Evolutionary conservation across 2,113 vertebrate species (phyloP).

Genomic region (Eonycteris spelaea): DNA sequence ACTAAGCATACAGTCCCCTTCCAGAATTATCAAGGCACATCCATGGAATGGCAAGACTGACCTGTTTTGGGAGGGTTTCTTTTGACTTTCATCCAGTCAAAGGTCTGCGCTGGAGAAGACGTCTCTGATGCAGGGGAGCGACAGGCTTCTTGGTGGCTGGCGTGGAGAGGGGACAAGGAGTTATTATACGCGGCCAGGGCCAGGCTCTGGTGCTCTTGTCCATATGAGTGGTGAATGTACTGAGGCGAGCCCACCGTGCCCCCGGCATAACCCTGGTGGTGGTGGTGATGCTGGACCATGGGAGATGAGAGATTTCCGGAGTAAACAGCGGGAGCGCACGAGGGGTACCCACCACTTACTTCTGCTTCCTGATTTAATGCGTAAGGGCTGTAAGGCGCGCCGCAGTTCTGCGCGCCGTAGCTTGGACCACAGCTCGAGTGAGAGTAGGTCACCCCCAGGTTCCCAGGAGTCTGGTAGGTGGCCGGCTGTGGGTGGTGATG

Average conservation of each 20-base stretch:
- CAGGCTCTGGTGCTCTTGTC: slow-evolving; percentile 90
- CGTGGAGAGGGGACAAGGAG: slow-evolving; percentile 91
- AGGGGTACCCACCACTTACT: slow-evolving; percentile 87
- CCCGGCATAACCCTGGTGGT: slow-evolving; percentile 91
- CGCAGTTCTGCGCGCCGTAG: slow-evolving; percentile 92
- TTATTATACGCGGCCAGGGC: slow-evolving; percentile 87
- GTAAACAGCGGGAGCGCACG: slow-evolving; percentile 92
- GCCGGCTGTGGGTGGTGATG: slow-evolving; percentile 84
- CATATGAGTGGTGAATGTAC: slow-evolving; percentile 89
- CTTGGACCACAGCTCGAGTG: slow-evolving; percentile 89
- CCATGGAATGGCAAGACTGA: slow-evolving; percentile 76
- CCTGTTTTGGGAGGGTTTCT: slow-evolving; percentile 99
- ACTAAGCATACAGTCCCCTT: neutral
- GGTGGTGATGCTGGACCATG: slow-evolving; percentile 88
- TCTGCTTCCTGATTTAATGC: slow-evolving; percentile 94
- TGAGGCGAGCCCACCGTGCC: slow-evolving; percentile 89
- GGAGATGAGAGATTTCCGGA: slow-evolving; percentile 92
- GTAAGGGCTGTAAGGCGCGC: slow-evolving; percentile 89
- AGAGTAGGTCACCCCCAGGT: slow-evolving; percentile 90
- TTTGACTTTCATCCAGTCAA: slow-evolving; percentile 99
- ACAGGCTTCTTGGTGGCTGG: slow-evolving; percentile 89
- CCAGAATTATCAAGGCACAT: neutral
- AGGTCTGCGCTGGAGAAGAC: slow-evolving; percentile 92
- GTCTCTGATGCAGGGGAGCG: slow-evolving; percentile 92
- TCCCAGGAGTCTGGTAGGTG: slow-evolving; percentile 88